A percentile compares a stretch with the other conserved stretches of the same genome.
Conservation (phyloP, 2,888 invertebrate species). For the Caenorhabditis sulstoni region DNA sequence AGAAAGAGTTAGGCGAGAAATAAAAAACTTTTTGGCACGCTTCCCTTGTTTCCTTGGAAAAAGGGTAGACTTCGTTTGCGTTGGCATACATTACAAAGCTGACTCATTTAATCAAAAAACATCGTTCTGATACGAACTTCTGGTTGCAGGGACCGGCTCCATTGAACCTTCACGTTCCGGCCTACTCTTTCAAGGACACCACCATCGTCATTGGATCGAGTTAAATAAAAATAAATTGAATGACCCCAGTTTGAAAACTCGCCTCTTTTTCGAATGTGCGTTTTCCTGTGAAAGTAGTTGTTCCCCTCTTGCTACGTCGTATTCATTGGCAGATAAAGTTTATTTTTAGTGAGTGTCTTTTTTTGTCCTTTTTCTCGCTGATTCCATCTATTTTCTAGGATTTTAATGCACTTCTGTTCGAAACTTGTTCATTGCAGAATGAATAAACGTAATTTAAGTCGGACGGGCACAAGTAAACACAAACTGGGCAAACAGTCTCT, state of each 20-base stretch:
- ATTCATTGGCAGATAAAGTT: constrained; percentile 57
- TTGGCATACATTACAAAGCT: constrained; percentile 44
- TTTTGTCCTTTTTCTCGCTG: not conserved
- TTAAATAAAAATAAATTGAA: constrained; percentile 34
- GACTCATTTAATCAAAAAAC: not conserved
- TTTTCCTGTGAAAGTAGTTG: constrained; percentile 59
- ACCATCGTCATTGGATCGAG: constrained; percentile 74
- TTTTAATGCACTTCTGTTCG: constrained; percentile 49
- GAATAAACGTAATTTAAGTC: constrained; percentile 53
- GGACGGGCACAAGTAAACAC: constrained; percentile 28
- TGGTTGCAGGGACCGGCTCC: constrained; percentile 77
- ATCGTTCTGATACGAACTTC: not conserved
- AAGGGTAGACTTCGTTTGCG: too few species aligned
- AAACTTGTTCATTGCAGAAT: constrained; percentile 52
- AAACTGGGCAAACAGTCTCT: constrained; percentile 51
- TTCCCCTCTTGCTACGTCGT: constrained; percentile 56
- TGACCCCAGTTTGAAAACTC: constrained; percentile 42
- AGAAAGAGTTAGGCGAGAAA: too few species aligned
- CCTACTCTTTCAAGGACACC: constrained; percentile 75
- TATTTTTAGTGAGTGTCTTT: constrained; percentile 33
- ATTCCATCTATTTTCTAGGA: constrained; percentile 44
- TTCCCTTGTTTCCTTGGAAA: too few species aligned
- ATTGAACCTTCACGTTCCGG: constrained; percentile 77
- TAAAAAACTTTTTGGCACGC: too few species aligned
- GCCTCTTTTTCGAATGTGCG: constrained; percentile 50